A percentile compares a stretch with the other conserved stretches of the same genome.
Conservation (phyloP, 2,888 invertebrate species). For the Callosobruchus maculatus region DNA sequence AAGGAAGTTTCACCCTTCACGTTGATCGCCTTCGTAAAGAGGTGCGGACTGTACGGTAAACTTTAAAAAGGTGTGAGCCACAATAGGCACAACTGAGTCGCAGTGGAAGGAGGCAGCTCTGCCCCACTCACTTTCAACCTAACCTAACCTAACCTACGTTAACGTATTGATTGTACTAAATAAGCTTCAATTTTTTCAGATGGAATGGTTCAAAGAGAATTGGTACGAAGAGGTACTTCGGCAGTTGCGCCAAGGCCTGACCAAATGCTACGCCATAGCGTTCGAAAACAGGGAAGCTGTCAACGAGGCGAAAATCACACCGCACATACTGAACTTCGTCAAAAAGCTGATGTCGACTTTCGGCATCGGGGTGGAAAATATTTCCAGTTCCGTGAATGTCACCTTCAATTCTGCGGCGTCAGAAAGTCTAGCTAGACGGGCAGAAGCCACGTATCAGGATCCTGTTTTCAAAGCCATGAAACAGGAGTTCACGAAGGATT, state of each 20-base stretch:
- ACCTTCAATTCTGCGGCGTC: constrained; percentile 78
- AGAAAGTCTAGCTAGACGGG: constrained; percentile 84
- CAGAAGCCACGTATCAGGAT: constrained; percentile 91
- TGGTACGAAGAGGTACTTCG: constrained; percentile 96
- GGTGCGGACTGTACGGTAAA: no score
- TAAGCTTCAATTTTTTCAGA: no score
- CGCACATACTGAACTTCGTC: constrained; percentile 91
- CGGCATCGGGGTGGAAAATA: constrained; percentile 89
- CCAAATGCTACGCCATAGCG: constrained; percentile 93
- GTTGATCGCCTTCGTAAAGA: no score
- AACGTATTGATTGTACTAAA: no score
- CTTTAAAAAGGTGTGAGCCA: no score
- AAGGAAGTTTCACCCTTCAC: no score
- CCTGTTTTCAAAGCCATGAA: constrained; percentile 97
- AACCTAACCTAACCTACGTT: no score
- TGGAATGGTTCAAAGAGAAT: constrained; percentile 98
- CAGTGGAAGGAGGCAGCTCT: no score
- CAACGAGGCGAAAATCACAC: constrained; percentile 89
- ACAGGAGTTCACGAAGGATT: constrained; percentile 90
- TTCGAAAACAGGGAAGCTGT: constrained; percentile 90
- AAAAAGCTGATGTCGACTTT: constrained; percentile 93
- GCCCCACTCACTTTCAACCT: no score
- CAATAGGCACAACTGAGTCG: no score
- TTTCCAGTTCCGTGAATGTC: constrained; percentile 68
- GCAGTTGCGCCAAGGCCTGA: constrained; percentile 86